Conservation (phyloP, 1,140 invertebrate species). For the Rhizoglyphus robini region DNA sequence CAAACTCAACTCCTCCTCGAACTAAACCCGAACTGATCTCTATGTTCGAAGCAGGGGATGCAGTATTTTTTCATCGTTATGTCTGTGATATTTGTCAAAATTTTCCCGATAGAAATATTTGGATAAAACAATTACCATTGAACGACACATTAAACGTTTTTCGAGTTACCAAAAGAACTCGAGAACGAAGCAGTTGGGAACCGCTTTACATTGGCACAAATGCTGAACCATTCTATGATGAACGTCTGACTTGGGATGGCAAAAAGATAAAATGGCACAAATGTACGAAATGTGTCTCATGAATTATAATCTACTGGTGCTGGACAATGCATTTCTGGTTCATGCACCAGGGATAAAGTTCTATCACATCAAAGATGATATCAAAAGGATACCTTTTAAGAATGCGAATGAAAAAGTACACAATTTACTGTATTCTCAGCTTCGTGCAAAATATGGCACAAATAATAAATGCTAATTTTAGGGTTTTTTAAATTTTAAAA, state of each 20-base stretch:
- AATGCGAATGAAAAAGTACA: conserved; percentile 47
- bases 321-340: conserved; percentile 62
- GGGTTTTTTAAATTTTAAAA: too few species aligned
- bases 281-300: conserved; percentile 65
- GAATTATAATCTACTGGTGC: conserved; percentile 55
- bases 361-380: conserved; percentile 31
- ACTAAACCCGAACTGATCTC: conserved; percentile 53
- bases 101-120: conserved; percentile 49
- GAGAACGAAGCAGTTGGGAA: conserved; percentile 63
- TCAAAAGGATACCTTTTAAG: conserved; percentile 40
- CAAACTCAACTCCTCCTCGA: conserved; percentile 48
- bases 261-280: conserved; percentile 74
- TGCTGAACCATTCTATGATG: conserved; percentile 61
- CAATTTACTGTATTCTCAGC: conserved; percentile 40
- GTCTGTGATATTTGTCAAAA: conserved; percentile 74
- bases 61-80: conserved; percentile 79
- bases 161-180: conserved; percentile 63
- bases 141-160: conserved; percentile 52
- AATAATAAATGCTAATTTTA: conserved; percentile 20
- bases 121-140: conserved; percentile 38
- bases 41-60: conserved; percentile 35
- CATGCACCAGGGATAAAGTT: conserved; percentile 55
- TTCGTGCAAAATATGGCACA: conserved; percentile 29
- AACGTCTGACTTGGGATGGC: conserved; percentile 64
- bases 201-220: conserved; percentile 66